A percentile compares a stretch with the other conserved stretches of the same genome.
Conservation (phyloP, 2,888 invertebrate genomes). For the Sesia bembeciformis region DNA sequence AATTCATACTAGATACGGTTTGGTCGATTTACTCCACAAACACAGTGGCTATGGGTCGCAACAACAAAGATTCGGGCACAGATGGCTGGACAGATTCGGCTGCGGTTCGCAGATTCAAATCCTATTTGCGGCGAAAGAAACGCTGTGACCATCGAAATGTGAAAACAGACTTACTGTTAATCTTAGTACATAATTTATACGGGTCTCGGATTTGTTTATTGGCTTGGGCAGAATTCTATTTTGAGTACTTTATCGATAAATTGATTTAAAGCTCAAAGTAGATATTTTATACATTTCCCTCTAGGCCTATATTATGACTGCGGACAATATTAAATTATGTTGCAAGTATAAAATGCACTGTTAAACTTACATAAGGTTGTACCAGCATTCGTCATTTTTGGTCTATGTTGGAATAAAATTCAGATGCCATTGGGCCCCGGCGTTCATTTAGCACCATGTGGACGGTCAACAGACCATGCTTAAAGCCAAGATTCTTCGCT, state of each 20-base stretch:
- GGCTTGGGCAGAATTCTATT: slow-evolving; percentile 7
- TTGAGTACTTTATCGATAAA: slow-evolving; percentile 1
- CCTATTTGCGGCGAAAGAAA: slow-evolving; percentile 53
- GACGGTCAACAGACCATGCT: no score
- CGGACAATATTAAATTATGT: no score
- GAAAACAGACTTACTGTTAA: slow-evolving; percentile 42
- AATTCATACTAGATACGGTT: no score
- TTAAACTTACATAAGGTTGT: no score
- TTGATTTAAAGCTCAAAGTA: slow-evolving; percentile 1
- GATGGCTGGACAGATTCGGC: slow-evolving; percentile 60
- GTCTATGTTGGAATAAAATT: no score
- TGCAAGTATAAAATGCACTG: no score
- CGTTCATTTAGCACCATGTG: no score
- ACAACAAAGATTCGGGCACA: slow-evolving; percentile 47
- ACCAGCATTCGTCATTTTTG: no score
- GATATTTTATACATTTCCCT: not conserved
- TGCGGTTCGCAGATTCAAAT: slow-evolving; percentile 36
- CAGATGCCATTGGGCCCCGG: no score
- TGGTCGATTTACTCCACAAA: not conserved
- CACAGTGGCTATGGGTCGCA: slow-evolving; percentile 29
- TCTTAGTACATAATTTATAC: slow-evolving; percentile 42
- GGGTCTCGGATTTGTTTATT: slow-evolving; percentile 12
- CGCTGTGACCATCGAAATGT: slow-evolving; percentile 34
- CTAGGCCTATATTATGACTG: not conserved
- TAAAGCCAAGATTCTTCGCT: no score